Conservation (phyloP, 1,140 invertebrate species). For the Phthorimaea operculella region DNA sequence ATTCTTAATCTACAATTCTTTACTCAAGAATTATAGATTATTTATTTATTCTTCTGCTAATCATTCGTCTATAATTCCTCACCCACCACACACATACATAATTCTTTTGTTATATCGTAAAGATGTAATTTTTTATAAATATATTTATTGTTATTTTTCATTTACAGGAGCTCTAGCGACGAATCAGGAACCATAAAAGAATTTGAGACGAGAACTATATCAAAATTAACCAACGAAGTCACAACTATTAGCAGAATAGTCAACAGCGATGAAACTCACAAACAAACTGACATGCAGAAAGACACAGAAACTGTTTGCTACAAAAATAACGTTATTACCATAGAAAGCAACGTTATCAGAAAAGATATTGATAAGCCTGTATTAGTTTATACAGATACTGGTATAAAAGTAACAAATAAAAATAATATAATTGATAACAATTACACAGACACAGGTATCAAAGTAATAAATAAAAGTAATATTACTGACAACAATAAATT, state of each 20-base stretch:
- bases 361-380: slow-evolving; percentile 31
- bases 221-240: slow-evolving; percentile 57
- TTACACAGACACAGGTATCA: not conserved
- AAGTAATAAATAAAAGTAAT: slow-evolving; percentile 19
- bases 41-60: too few species aligned
- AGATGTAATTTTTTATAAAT: too few species aligned
- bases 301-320: not conserved
- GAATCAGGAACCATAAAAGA: slow-evolving; percentile 54
- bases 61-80: too few species aligned
- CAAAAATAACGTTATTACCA: slow-evolving; percentile 18
- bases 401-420: slow-evolving; percentile 7
- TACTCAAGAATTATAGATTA: too few species aligned
- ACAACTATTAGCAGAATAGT: slow-evolving; percentile 53
- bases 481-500: slow-evolving; percentile 23
- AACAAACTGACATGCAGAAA: slow-evolving; percentile 11
- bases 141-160: too few species aligned
- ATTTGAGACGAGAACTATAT: slow-evolving; percentile 58
- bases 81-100: too few species aligned
- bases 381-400: not conserved
- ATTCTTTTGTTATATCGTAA: too few species aligned
- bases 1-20: too few species aligned
- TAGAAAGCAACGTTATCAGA: slow-evolving; percentile 29
- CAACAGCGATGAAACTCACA: slow-evolving; percentile 36
- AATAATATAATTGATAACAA: too few species aligned
- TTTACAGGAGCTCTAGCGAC: slow-evolving; percentile 50